phyloP scores from a whole-genome alignment of 1,140 invertebrate species.

The Dendroctonus ponderosae region DNA sequence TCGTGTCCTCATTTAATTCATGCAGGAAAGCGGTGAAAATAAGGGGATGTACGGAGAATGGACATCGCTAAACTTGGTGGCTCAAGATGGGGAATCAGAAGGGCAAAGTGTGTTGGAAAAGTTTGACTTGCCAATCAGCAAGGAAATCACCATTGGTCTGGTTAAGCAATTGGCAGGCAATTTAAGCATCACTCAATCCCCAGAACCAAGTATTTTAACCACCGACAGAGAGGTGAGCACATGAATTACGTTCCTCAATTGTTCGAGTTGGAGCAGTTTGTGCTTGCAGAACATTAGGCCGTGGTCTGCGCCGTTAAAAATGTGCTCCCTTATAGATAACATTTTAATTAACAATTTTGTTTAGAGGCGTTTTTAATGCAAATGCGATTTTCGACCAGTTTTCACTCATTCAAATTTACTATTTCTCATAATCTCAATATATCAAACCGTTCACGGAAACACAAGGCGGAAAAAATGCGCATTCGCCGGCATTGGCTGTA shows the following conservation, averaged over 20 bases:
- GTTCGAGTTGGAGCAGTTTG: not conserved
- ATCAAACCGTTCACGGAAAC: too few relatives aligned
- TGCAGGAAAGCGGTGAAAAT: conserved; percentile 53
- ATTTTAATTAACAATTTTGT: too few relatives aligned
- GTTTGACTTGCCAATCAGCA: conserved; percentile 72
- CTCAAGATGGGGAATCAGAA: conserved; percentile 65
- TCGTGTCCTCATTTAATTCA: conserved; percentile 18
- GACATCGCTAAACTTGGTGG: conserved; percentile 71
- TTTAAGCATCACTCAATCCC: conserved; percentile 72
- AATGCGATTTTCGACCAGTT: too few relatives aligned
- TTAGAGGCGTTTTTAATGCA: too few relatives aligned
- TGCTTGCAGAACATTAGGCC: not conserved
- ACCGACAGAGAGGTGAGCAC: conserved; percentile 71
- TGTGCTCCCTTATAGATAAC: too few relatives aligned
- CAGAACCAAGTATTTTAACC: conserved; percentile 70
- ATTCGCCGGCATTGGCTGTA: too few relatives aligned
- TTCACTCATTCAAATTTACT: too few relatives aligned
- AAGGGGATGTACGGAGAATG: conserved; percentile 84
- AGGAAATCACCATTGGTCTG: conserved; percentile 80
- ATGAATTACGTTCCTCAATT: not conserved
- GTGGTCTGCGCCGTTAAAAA: too few relatives aligned
- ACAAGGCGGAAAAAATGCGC: too few relatives aligned
- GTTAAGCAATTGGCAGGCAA: conserved; percentile 77
- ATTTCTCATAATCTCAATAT: too few relatives aligned
- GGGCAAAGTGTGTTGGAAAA: conserved; percentile 81